Percentiles rank a stretch among this genome's conserved stretches.
Evolutionary conservation across 2,888 invertebrate genomes (phyloP).

Genomic region (Dolichopus griseipennis): DNA sequence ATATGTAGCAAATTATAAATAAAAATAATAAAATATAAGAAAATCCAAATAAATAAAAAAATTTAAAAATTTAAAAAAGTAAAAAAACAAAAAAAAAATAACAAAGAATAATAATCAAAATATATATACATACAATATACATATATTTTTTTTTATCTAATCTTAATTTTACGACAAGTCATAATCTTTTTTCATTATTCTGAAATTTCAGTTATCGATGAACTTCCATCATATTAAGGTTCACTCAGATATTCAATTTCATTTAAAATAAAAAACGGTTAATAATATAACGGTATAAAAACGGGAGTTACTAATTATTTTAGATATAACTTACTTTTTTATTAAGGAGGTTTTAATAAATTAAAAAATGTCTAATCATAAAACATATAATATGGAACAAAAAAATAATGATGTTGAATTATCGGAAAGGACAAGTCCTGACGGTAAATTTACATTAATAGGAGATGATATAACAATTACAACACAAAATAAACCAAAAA

Average conservation of each 20-base stretch:
- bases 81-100: neutral
- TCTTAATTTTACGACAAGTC: neutral
- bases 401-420: neutral
- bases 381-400: neutral
- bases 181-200: neutral
- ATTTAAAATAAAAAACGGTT: no score
- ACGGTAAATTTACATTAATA: neutral
- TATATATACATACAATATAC: no score
- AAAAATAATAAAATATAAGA: no score
- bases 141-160: neutral
- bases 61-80: neutral
- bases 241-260: neutral
- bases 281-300: no score
- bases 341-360: no score
- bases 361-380: neutral
- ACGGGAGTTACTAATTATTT: no score
- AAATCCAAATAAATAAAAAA: neutral
- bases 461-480: neutral
- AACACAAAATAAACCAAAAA: constrained; percentile 6
- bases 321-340: no score
- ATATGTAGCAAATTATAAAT: no score
- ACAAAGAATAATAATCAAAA: no score
- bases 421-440: neutral
- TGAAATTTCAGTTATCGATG: neutral
- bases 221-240: neutral